Percentiles rank a stretch among this genome's conserved stretches.
Evolutionary conservation across 2,888 invertebrate genomes (phyloP).

Genomic region (Nipponacmea schrenckii): DNA sequence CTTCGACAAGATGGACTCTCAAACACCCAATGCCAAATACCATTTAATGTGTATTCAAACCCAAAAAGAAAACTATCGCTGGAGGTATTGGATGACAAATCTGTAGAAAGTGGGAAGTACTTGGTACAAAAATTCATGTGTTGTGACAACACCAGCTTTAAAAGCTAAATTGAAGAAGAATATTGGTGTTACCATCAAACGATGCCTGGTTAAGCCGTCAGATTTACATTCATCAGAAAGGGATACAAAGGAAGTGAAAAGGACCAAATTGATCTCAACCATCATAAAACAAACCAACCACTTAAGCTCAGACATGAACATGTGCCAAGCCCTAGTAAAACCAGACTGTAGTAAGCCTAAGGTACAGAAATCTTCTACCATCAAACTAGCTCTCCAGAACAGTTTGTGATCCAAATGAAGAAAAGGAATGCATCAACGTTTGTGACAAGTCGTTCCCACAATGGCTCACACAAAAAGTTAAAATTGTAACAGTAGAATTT

Average conservation of each 20-base stretch:
- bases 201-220: slow-evolving; percentile 14
- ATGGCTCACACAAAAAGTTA: background rate
- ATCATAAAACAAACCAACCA: slow-evolving; percentile 17
- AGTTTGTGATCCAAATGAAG: background rate
- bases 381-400: background rate
- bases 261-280: slow-evolving; percentile 12
- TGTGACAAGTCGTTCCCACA: background rate
- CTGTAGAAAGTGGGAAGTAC: slow-evolving; percentile 19
- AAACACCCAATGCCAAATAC: background rate
- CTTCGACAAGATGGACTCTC: slow-evolving; percentile 19
- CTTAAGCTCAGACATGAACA: slow-evolving; percentile 26
- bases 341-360: slow-evolving; percentile 28
- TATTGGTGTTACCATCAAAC: background rate
- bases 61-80: slow-evolving; percentile 5
- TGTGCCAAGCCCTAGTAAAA: slow-evolving; percentile 30
- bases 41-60: slow-evolving; percentile 21
- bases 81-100: slow-evolving; percentile 17
- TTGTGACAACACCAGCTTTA: slow-evolving; percentile 1
- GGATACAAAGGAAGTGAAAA: slow-evolving; percentile 20
- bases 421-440: background rate
- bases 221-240: slow-evolving; percentile 10
- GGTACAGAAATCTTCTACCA: slow-evolving; percentile 2
- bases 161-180: background rate
- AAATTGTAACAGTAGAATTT: slow-evolving; percentile 24
- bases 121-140: slow-evolving; percentile 18